Evolutionary conservation across 2,797 vertebrate genomes (phyloP).

Genomic region (Anguilla marmorata): DNA sequence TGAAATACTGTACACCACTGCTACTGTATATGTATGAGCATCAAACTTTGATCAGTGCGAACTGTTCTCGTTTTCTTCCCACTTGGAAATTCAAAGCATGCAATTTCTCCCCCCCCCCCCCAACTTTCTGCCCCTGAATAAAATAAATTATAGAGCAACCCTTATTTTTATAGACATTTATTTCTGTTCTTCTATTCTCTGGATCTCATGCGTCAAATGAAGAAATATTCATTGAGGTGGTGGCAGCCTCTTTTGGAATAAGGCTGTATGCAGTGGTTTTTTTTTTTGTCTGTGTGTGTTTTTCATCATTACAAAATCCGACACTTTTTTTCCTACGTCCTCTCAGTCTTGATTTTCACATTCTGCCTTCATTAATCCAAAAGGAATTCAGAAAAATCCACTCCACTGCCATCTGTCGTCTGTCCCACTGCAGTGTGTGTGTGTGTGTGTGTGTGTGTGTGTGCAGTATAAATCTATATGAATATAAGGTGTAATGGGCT

Average conservation of each 20-base stretch:
- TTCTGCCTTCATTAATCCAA: neutral
- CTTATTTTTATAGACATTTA: conserved; percentile 22
- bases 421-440: neutral
- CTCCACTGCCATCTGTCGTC: neutral
- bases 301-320: conserved; percentile 6
- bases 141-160: conserved; percentile 20
- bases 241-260: neutral
- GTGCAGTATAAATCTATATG: neutral
- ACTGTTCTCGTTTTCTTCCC: neutral
- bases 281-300: neutral
- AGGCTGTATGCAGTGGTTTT: neutral
- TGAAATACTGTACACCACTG: neutral
- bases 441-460: neutral
- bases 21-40: neutral
- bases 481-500: neutral
- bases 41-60: conserved; percentile 8
- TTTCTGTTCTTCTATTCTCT: conserved; percentile 19
- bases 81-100: conserved; percentile 13
- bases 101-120: neutral
- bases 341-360: conserved; percentile 16
- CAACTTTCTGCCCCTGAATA: neutral
- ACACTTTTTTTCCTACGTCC: neutral
- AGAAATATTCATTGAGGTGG: conserved; percentile 9
- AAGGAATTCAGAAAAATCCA: neutral
- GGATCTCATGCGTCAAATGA: conserved; percentile 6